Conservation (phyloP, 2,797 vertebrate genomes). For the Poeciliopsis infans region DNA sequence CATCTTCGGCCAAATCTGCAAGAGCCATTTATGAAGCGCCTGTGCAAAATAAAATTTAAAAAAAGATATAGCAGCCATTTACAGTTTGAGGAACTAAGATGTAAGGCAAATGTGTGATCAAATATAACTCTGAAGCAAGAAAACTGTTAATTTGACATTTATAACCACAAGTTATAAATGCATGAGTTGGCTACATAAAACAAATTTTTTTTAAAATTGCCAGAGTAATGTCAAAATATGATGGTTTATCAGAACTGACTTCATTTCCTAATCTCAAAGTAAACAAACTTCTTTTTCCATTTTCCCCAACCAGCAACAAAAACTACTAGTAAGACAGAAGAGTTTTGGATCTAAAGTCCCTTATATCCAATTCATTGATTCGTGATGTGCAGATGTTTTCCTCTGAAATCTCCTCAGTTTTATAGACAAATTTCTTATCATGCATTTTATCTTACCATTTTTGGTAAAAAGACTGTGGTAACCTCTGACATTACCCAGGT, state of each 20-base stretch:
- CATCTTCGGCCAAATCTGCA: slow-evolving; percentile 80
- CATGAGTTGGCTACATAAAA: not conserved
- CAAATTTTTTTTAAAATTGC: not conserved
- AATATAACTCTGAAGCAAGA: not conserved
- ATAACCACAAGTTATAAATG: not conserved
- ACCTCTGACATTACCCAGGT: not conserved
- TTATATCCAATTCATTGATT: not conserved
- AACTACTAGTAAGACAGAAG: not conserved
- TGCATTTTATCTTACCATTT: not conserved
- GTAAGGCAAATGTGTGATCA: not conserved
- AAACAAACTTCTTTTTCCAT: not conserved
- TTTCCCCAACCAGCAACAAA: not conserved
- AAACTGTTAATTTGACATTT: not conserved
- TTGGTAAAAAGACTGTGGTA: not conserved
- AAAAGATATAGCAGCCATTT: too few species aligned
- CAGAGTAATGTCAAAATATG: not conserved
- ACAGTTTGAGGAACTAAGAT: not conserved
- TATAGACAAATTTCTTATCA: not conserved
- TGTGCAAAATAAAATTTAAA: slow-evolving; percentile 42
- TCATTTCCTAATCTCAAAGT: not conserved
- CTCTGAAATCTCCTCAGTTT: not conserved
- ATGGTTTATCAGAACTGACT: not conserved
- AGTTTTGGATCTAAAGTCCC: not conserved
- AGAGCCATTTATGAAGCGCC: slow-evolving; percentile 80
- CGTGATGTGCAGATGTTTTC: not conserved